A percentile compares a stretch with the other conserved stretches of the same genome.
phyloP scores from a whole-genome alignment of 1,140 invertebrate genomes.

The Calephelis virginiensis region DNA sequence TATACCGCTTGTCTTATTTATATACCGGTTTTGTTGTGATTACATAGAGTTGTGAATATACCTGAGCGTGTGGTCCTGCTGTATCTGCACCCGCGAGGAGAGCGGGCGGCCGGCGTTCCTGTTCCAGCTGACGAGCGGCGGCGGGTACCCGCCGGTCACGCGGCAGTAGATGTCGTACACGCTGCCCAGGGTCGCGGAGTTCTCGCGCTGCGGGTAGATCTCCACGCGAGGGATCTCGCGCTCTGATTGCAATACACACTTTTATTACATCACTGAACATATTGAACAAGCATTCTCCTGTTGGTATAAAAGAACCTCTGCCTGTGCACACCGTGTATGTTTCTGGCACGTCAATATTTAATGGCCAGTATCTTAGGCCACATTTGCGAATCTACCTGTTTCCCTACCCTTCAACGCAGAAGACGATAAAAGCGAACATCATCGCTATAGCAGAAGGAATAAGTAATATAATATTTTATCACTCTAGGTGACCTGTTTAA shows the following conservation, averaged over 20 bases:
- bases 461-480: too few relatives aligned
- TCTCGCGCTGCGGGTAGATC: constrained; percentile 84
- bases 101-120: constrained; percentile 85
- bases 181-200: constrained; percentile 82
- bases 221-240: constrained; percentile 88
- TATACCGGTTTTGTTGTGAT: too few relatives aligned
- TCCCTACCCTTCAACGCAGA: too few relatives aligned
- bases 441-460: too few relatives aligned
- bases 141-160: constrained; percentile 85
- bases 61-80: constrained; percentile 85
- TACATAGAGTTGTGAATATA: constrained; percentile 37
- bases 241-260: constrained; percentile 76
- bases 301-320: too few relatives aligned
- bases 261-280: not conserved
- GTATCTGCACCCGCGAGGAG: constrained; percentile 81
- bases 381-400: too few relatives aligned
- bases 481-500: too few relatives aligned
- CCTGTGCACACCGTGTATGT: too few relatives aligned
- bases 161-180: constrained; percentile 89
- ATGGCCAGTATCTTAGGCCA: too few relatives aligned
- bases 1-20: constrained; percentile 8
- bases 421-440: too few relatives aligned
- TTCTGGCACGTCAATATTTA: too few relatives aligned
- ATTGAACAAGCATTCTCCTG: too few relatives aligned
- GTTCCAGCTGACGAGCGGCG: constrained; percentile 87